Percentiles rank a stretch among this genome's conserved stretches.
phyloP scores from a whole-genome alignment of 1,140 invertebrate genomes.

The Euura lappo region DNA sequence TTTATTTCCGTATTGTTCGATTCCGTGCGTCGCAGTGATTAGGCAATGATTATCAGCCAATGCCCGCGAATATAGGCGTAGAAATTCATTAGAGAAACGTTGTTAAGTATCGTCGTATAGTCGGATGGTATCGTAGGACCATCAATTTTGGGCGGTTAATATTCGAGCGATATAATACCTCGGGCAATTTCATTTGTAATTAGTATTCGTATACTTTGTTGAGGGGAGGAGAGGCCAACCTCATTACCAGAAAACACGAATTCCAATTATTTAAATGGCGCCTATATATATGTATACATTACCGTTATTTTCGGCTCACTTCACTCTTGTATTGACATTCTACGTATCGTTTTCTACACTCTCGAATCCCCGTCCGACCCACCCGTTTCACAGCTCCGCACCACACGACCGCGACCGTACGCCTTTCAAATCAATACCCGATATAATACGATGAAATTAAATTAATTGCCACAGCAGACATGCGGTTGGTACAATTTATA shows the following conservation, averaged over 20 bases:
- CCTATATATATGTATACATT: constrained; percentile 20
- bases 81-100: too few relatives aligned
- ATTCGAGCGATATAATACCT: not conserved
- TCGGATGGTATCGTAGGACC: not conserved
- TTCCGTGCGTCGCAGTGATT: too few relatives aligned
- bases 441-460: not conserved
- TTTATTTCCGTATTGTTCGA: too few relatives aligned
- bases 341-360: not conserved
- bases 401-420: not conserved
- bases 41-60: too few relatives aligned
- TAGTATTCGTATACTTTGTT: not conserved
- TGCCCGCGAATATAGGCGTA: too few relatives aligned
- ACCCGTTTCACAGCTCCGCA: not conserved
- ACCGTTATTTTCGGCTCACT: constrained; percentile 11
- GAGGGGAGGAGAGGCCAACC: not conserved
- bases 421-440: not conserved
- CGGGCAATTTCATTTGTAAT: not conserved
- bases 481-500: too few relatives aligned
- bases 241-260: constrained; percentile 14
- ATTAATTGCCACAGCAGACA: not conserved
- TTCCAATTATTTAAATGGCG: constrained; percentile 22
- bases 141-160: not conserved
- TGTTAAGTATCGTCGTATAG: too few relatives aligned
- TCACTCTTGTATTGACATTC: not conserved
- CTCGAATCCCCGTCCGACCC: too few relatives aligned